Conservation (phyloP, 1,140 invertebrate species). For the Scaptomyza pallida region DNA sequence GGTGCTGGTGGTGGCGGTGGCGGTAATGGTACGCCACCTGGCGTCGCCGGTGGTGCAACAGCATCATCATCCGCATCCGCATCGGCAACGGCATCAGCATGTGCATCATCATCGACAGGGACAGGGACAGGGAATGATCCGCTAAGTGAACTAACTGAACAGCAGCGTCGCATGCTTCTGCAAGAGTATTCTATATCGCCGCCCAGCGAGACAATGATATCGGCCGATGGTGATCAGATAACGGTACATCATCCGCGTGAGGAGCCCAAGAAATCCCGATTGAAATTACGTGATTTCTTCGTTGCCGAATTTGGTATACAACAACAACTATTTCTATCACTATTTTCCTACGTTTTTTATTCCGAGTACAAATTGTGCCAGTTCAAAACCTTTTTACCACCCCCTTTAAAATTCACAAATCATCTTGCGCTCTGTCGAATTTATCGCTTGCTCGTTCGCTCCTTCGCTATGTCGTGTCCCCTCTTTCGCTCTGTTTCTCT, state of each 20-base stretch:
- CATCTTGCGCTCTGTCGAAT: conserved; percentile 13
- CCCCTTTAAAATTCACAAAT: conserved; percentile 7
- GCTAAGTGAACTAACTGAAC: conserved; percentile 72
- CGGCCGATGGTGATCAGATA: conserved; percentile 82
- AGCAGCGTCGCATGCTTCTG: conserved; percentile 74
- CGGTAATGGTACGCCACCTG: conserved; percentile 32
- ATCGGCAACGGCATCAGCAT: not conserved
- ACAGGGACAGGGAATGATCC: conserved; percentile 43
- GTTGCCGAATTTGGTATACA: conserved; percentile 82
- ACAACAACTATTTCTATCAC: not conserved
- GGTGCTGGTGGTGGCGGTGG: conserved; percentile 3
- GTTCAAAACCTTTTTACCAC: no score
- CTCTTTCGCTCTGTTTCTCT: not conserved
- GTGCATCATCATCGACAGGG: not conserved
- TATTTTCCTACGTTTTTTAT: no score
- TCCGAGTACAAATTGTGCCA: not conserved
- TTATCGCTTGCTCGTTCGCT: not conserved
- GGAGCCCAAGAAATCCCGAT: conserved; percentile 78
- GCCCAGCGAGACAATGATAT: conserved; percentile 79
- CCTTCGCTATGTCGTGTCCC: conserved; percentile 4
- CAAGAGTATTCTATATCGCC: conserved; percentile 81
- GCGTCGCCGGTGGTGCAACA: conserved; percentile 8
- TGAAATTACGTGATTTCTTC: conserved; percentile 84
- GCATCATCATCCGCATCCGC: not conserved
- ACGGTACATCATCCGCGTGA: conserved; percentile 81